These are phyloP conservation scores for Spisula solida DNA, from an alignment of 2,888 invertebrate genomes.

Conservation along the genomic window DNA sequence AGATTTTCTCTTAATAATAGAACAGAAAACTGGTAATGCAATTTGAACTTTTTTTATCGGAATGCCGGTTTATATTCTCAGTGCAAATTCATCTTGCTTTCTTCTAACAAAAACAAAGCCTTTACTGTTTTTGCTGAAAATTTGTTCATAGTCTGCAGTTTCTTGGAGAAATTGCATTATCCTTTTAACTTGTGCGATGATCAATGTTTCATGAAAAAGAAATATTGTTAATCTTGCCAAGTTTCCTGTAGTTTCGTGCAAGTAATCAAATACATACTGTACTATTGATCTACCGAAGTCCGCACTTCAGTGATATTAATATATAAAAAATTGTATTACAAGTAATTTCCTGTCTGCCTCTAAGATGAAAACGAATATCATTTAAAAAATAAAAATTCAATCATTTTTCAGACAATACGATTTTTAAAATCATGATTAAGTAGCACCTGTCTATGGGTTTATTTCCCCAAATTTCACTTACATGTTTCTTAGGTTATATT, in stretches of 20 bases:
- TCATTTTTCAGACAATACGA: neutral
- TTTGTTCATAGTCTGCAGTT: slow-evolving; percentile 3
- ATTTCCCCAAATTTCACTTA: neutral
- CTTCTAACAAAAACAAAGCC: neutral
- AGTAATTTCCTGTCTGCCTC: neutral
- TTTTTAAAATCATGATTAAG: neutral
- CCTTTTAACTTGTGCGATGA: neutral
- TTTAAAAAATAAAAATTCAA: neutral
- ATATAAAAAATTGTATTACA: slow-evolving; percentile 2
- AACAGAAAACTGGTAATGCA: slow-evolving; percentile 19
- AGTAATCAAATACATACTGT: slow-evolving; percentile 6
- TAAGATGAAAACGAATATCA: neutral
- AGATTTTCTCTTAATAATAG: slow-evolving; percentile 20
- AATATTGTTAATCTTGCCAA: neutral
- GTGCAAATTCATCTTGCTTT: slow-evolving; percentile 11
- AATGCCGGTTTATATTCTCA: neutral
- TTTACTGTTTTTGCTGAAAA: neutral
- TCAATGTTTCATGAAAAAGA: neutral
- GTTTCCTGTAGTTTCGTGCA: neutral
- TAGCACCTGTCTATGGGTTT: neutral
- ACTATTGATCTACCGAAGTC: slow-evolving; percentile 6
- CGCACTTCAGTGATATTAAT: neutral
- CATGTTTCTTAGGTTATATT: neutral
- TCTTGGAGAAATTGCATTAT: slow-evolving; percentile 1
- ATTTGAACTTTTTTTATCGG: slow-evolving; percentile 21